A percentile compares a stretch with the other conserved stretches of the same genome.
phyloP scores from a whole-genome alignment of 2,113 vertebrate species.

The Heloderma charlesbogerti region DNA sequence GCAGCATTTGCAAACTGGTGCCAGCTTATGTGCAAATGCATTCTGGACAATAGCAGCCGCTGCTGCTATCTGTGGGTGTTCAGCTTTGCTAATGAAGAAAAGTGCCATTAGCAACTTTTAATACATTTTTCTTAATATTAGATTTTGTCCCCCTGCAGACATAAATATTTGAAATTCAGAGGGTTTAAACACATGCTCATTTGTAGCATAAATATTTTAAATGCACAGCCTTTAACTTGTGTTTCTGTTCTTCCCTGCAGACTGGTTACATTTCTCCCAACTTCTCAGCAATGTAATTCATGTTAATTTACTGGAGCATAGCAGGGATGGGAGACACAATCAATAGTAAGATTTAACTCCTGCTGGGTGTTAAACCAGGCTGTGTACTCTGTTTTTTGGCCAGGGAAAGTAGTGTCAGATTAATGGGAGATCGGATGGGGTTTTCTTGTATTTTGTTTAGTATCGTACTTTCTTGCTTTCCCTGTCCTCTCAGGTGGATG shows the following conservation, averaged over 20 bases:
- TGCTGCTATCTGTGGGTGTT: constrained; percentile 13
- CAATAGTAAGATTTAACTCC: constrained; percentile 44
- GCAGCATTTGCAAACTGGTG: constrained; percentile 45
- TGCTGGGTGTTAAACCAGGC: constrained; percentile 24
- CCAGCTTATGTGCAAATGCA: not conserved
- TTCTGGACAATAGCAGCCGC: not conserved
- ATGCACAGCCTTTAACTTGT: not conserved
- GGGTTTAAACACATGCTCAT: constrained; percentile 40
- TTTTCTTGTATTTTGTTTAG: not conserved
- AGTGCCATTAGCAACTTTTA: constrained; percentile 59
- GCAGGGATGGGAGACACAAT: constrained; percentile 8
- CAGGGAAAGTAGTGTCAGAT: not conserved
- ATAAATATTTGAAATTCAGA: constrained; percentile 52
- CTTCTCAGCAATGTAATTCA: not conserved
- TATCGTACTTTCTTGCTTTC: not conserved
- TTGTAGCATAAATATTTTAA: constrained; percentile 51
- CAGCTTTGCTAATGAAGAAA: constrained; percentile 42
- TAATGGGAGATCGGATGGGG: not conserved
- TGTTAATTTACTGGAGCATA: constrained; percentile 16
- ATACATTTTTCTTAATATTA: constrained; percentile 52
- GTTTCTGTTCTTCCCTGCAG: not conserved
- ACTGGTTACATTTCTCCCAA: constrained; percentile 17
- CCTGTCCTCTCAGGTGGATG: not conserved
- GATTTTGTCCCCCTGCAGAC: constrained; percentile 9
- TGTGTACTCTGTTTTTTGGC: constrained; percentile 4